Base-by-base conservation (phyloP, 2,888 invertebrate genomes). In the Limenitis camilla region DNA sequence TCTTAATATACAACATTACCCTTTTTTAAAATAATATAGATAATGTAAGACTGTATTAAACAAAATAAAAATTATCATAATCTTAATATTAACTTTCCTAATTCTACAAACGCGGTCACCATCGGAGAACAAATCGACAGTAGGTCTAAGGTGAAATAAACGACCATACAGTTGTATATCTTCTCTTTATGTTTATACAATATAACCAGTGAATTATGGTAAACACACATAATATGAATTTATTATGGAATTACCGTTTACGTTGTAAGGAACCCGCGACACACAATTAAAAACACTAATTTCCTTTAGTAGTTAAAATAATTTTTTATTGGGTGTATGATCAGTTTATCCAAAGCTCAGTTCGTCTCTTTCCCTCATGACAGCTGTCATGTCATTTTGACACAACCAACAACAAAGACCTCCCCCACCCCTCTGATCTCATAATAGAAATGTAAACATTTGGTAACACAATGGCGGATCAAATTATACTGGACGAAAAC, bases 321-420 rank as follows among this genome's bases (percentile, higher is more conserved):
- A 31, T 11, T 11, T 5, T 9, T 5, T 31, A 11, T 8, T 19
- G 11, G 11, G 11, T 19, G 10, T 36, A 5, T 31, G 30, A 41
- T 11, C 8, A 11, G 11, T 9, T 11, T 11, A 11, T 9, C 5
- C 10, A 45, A 28, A 28, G 6, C 29, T 6, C 30, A 28, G 35
- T 45, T 29, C 19, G 3, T 52, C 45, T 52, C 47, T 10, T 38
- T 53, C 45, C 9, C 43, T n/a, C 45, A n/a, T 56, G 56, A 52
- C 52, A 44, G 66, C 66, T 75, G 76, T 76, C 76, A 76, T 75
- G 76, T 76, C 76, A 76, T 60, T 62, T 53, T 74, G 72, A 75
- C 73, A 75, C 73, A 74, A 70, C 52, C 40, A 52, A 45, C 19
- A 41, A 36, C 35, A 49, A 49, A 61, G 63, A 53, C 40, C 64